These are phyloP conservation scores for Triplophysa yarkandensis DNA, from an alignment of 2,797 vertebrate genomes.

Conservation along the genomic window DNA sequence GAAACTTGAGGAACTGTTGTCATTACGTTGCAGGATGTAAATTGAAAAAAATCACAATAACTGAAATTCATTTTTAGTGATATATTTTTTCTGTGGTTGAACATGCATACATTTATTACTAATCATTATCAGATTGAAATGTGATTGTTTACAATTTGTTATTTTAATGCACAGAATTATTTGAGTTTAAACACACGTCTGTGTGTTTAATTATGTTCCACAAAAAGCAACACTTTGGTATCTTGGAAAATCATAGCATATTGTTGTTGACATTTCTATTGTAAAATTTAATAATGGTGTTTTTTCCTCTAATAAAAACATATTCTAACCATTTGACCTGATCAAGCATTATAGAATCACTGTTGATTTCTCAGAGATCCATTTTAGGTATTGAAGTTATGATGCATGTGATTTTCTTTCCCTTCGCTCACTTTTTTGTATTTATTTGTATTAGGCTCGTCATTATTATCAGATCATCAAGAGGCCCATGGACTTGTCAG, in stretches of 20 bases:
- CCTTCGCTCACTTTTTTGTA: background rate
- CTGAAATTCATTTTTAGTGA: no score
- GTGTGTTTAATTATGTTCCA: background rate
- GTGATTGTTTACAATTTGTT: background rate
- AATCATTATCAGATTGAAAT: background rate
- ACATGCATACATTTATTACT: no score
- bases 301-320: background rate
- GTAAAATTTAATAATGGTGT: background rate
- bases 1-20: no score
- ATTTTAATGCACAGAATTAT: background rate
- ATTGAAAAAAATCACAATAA: no score
- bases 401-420: background rate
- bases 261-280: background rate
- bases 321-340: no score
- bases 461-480: conserved; percentile 99
- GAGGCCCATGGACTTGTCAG: conserved; percentile 94
- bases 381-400: background rate
- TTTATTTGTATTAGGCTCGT: conserved; percentile 78
- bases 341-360: background rate
- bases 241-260: background rate
- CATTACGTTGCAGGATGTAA: no score
- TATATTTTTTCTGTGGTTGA: no score
- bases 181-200: background rate
- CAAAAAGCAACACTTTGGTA: background rate
- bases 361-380: background rate